A percentile compares a stretch with the other conserved stretches of the same genome.
phyloP scores from a whole-genome alignment of 2,797 vertebrate species.

The Phoebastria nigripes region DNA sequence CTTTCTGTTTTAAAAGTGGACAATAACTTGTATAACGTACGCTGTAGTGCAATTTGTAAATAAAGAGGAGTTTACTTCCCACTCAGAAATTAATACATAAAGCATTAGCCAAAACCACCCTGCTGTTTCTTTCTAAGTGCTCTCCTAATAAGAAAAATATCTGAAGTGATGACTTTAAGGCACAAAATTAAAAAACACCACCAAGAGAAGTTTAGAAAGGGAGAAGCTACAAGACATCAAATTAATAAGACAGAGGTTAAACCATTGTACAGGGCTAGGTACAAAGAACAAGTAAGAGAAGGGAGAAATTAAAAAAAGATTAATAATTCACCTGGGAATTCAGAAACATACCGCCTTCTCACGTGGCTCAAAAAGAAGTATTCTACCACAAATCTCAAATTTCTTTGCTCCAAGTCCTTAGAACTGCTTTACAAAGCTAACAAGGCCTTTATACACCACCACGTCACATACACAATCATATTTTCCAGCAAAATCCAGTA shows the following conservation, averaged over 20 bases:
- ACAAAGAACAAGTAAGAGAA: not conserved
- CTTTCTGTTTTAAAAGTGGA: not conserved
- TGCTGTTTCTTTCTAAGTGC: not conserved
- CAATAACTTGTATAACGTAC: not conserved
- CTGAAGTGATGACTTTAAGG: not conserved
- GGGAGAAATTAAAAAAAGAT: not conserved
- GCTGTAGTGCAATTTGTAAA: not conserved
- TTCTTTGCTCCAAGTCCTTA: not conserved
- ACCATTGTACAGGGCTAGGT: not conserved
- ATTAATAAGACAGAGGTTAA: not conserved
- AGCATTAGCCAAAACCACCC: not conserved
- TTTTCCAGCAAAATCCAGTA: not conserved
- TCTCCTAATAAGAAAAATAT: not conserved
- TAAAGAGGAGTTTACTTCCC: not conserved
- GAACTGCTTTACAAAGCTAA: not conserved
- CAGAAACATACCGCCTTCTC: not conserved
- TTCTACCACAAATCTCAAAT: not conserved
- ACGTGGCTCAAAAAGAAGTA: not conserved
- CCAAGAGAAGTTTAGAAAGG: not conserved
- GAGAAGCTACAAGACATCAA: not conserved
- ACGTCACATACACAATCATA: fast-evolving
- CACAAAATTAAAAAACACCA: not conserved
- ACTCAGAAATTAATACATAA: not conserved
- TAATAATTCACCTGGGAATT: not conserved
- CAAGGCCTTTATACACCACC: not conserved